These are phyloP conservation scores for Ramazzottius varieornatus DNA, from an alignment of 2,888 invertebrate species.

Conservation along the genomic window DNA sequence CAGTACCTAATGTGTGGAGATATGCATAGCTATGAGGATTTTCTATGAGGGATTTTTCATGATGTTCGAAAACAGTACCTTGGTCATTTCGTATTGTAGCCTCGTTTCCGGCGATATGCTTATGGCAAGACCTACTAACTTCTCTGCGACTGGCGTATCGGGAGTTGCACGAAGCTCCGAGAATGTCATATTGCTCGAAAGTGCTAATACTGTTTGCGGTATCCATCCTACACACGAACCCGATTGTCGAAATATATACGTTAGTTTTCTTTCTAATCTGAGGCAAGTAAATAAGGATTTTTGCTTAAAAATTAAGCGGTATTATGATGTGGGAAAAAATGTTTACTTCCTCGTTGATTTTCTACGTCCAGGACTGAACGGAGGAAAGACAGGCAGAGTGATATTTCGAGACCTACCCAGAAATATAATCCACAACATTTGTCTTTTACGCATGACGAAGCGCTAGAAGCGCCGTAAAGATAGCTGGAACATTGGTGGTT, in stretches of 20 bases:
- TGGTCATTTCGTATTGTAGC: background rate
- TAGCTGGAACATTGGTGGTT: background rate
- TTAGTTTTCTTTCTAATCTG: too few species aligned
- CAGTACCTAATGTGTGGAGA: background rate
- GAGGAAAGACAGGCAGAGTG: too few species aligned
- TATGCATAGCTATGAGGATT: background rate
- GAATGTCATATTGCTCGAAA: background rate
- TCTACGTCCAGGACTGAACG: too few species aligned
- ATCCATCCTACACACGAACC: background rate
- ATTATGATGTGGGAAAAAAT: too few species aligned
- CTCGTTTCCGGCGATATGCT: background rate
- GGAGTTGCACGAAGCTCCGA: background rate
- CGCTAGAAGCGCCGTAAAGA: background rate
- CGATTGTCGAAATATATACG: background rate
- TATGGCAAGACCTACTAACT: background rate
- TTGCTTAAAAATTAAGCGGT: too few species aligned
- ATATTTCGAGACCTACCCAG: background rate
- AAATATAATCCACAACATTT: constrained; percentile 2
- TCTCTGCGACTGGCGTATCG: background rate
- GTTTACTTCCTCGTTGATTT: too few species aligned
- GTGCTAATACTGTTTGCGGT: background rate
- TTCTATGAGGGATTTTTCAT: background rate
- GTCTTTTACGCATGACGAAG: background rate
- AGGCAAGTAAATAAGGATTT: too few species aligned
- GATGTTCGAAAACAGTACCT: background rate